Percentiles rank a stretch among this genome's conserved stretches.
Conservation (phyloP, 2,113 vertebrate genomes). For the Scomber colias region DNA sequence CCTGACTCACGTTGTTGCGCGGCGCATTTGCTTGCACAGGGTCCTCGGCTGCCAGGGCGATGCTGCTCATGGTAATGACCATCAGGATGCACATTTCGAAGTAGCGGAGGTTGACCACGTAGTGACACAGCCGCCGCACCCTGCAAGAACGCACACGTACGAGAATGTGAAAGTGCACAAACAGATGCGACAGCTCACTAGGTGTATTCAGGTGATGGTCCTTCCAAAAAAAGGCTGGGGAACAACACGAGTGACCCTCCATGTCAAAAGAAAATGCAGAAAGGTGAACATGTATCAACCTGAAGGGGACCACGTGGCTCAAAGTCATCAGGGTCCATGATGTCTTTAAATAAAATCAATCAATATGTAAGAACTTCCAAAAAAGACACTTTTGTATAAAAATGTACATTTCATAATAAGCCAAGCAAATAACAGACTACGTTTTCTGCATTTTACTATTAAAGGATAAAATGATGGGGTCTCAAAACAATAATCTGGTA, state of each 20-base stretch:
- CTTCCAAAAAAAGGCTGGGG: not conserved
- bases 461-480: no score
- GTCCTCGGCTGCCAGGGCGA: constrained; percentile 95
- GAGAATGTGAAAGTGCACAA: not conserved
- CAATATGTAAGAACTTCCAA: not conserved
- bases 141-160: constrained; percentile 76
- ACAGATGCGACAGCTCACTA: not conserved
- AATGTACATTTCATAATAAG: not conserved
- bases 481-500: no score
- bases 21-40: constrained; percentile 91
- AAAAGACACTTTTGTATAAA: not conserved
- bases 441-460: not conserved
- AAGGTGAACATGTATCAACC: not conserved
- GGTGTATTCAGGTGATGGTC: constrained; percentile 13
- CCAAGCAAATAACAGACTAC: not conserved
- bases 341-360: not conserved
- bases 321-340: not conserved
- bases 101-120: constrained; percentile 94
- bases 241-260: not conserved
- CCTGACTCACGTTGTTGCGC: constrained; percentile 91
- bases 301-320: not conserved
- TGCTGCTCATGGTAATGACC: constrained; percentile 98
- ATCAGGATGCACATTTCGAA: constrained; percentile 98
- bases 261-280: not conserved
- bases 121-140: constrained; percentile 93